Evolutionary conservation across 2,113 vertebrate genomes (phyloP), one percentile per base, ranked within the genome.

Genomic region (Shinisaurus crocodilurus): DNA sequence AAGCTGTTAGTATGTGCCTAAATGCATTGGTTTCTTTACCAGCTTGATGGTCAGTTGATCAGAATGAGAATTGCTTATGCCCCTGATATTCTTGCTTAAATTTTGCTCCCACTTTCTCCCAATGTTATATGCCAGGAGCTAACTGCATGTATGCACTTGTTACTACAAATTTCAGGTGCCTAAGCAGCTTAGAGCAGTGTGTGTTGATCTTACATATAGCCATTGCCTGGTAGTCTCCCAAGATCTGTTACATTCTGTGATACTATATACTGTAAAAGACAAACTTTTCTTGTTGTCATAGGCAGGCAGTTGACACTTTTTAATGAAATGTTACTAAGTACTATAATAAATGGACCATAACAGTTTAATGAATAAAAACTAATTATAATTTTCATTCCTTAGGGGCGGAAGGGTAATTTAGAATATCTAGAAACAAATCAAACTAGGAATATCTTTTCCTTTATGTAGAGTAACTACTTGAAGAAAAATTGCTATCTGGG

Each of bases 291-390:
- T 87, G 89, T 54, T 72, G 27, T n/a, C 72, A 23, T 81, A 88
- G 69, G 70, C 74, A 76, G 32, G 34, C 67, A 79, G 13, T 57
- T 79, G 84, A 81, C 37, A 86, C 20, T 81, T 70, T 86, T 86
- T 86, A 57, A 29, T 27, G 34, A n/a, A 95, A 90, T 1, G 88
- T 88, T 93, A 85, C 57, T 34, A 89, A 88, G 89, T 13, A 40
- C 10, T 32, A 76, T 74, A 45, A 94, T 91, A 92, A 69, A 43
- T n/a, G 2, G 27, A 90, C 69, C 6, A 27, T 72, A 76, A 6
- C 40, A 74, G 3, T 79, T 93, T 90, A 91, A 88, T 88, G 86
- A 91, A 72, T 25, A 34, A 90, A 77, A 37, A 70, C 34, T 76
- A 29, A 63, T 91, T 75, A 57, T 57, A 87, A 43, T 6, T 93